Base-by-base conservation (phyloP, 2,113 vertebrate species). In the Agelaius phoeniceus region DNA sequence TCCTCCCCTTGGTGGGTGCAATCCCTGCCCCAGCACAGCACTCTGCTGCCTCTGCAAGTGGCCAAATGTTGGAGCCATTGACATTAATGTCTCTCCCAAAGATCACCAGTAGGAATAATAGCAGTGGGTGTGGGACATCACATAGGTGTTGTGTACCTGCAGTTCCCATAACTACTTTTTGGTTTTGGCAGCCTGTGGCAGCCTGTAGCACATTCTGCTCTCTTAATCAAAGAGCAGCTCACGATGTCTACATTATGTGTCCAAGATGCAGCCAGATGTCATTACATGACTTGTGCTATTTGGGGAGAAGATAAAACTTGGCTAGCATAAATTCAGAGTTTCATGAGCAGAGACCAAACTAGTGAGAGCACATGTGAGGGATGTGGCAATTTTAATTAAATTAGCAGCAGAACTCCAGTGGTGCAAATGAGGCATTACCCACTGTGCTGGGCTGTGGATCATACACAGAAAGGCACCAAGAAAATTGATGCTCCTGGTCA, bases 301-400 rank as follows among this genome's bases (percentile, higher is more conserved):
- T 78, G 48, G 52, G 52, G 35, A 91, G 48, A 67, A 0, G 11
- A 62, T 91, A 63, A 87, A 94, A 62, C 59, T 46, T 48, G 43
- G 51, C 31, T 77, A 55, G 65, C 76, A 78, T 66, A 71, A 93
- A 84, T 75, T 67, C 65, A 78, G 87, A 44, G 11, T 75, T 65
- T 87, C 77, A 96, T 89, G 72, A 89, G 81, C 0, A 0, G 62
- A 78, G 87, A 87, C 11, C 48, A 85, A 72, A 94, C 83, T 26
- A 79, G 44, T 2, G 3, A 31, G 43, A 95, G 43, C 3, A 4
- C 51, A 43, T 20, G 35, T 46, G 46, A 84, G 23, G 13, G 44
- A 91, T 31, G 19, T n/a, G 48, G 39, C 33, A 61, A 49, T 89
- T 94, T 84, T 69, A 84, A 84, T 91, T 87, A 84, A 89, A 95